Percentiles rank a stretch among this genome's conserved stretches.
Conservation (phyloP, 2,888 invertebrate genomes). For the Platypus cylindrus region DNA sequence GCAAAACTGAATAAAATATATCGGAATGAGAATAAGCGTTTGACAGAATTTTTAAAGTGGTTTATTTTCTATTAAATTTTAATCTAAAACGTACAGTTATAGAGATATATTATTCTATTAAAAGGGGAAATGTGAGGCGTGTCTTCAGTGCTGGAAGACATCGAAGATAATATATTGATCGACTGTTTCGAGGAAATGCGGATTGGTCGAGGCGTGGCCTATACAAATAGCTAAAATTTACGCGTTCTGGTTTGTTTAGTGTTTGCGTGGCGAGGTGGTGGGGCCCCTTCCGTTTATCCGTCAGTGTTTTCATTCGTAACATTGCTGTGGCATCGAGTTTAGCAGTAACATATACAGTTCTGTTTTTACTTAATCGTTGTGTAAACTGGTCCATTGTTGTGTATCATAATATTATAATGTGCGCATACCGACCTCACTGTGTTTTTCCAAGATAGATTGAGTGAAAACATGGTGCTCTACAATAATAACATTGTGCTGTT, state of each 20-base stretch:
- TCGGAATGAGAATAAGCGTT: too few species aligned
- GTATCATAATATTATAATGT: conserved; percentile 76
- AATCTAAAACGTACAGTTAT: too few species aligned
- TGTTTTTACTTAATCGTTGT: conserved; percentile 52
- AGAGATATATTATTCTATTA: too few species aligned
- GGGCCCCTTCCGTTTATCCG: conserved; percentile 10
- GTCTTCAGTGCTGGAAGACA: too few species aligned
- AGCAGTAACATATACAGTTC: conserved; percentile 23
- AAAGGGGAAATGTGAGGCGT: too few species aligned
- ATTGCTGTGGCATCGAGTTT: conserved; percentile 33
- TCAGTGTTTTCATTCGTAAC: conserved; percentile 42
- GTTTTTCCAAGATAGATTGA: conserved; percentile 42
- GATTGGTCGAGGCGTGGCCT: conserved; percentile 12
- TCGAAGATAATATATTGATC: too few species aligned
- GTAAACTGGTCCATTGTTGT: conserved; percentile 73
- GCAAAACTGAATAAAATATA: too few species aligned
- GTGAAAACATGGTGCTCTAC: conserved; percentile 48
- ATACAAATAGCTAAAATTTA: too few species aligned
- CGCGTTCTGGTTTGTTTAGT: conserved; percentile 23
- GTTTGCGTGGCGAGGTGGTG: conserved; percentile 7
- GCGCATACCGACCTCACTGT: conserved; percentile 45
- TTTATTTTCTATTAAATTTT: too few species aligned
- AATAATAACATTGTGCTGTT: conserved; percentile 29
- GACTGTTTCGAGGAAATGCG: too few species aligned
- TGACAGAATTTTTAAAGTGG: too few species aligned